These are phyloP conservation scores for Agrotis segetum DNA, from an alignment of 2,888 invertebrate species.

Conservation along the genomic window DNA sequence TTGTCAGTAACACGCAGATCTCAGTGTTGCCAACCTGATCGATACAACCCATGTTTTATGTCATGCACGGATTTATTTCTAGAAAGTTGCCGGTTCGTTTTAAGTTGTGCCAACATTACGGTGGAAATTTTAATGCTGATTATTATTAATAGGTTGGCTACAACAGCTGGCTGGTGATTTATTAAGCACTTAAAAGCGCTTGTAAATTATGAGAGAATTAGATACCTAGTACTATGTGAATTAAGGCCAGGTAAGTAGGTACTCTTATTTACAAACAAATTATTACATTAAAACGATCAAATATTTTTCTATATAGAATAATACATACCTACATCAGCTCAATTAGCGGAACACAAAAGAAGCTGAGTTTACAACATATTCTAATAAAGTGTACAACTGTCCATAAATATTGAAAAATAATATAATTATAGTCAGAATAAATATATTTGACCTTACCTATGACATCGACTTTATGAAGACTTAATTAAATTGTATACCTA, in stretches of 20 bases:
- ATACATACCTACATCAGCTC: no score
- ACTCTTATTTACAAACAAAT: no score
- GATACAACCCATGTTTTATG: conserved; percentile 37
- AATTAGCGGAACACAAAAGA: no score
- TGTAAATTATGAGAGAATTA: not conserved
- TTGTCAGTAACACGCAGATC: conserved; percentile 70
- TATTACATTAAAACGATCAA: no score
- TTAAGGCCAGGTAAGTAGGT: not conserved
- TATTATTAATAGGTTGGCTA: not conserved
- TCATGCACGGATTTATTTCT: conserved; percentile 18
- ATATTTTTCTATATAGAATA: no score
- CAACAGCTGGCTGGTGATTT: not conserved
- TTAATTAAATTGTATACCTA: no score
- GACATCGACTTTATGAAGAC: no score
- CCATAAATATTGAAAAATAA: no score
- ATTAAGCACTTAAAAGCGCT: not conserved
- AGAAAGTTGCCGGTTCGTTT: conserved; percentile 17
- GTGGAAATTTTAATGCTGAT: not conserved
- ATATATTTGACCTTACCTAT: no score
- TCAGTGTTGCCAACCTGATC: conserved; percentile 41
- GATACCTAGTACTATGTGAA: not conserved
- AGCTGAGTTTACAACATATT: no score
- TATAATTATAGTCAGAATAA: no score
- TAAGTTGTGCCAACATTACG: conserved; percentile 23
- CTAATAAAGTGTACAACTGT: no score